A percentile compares a stretch with the other conserved stretches of the same genome.
Evolutionary conservation across 2,888 invertebrate genomes (phyloP).

Genomic region (Fragum fragum): DNA sequence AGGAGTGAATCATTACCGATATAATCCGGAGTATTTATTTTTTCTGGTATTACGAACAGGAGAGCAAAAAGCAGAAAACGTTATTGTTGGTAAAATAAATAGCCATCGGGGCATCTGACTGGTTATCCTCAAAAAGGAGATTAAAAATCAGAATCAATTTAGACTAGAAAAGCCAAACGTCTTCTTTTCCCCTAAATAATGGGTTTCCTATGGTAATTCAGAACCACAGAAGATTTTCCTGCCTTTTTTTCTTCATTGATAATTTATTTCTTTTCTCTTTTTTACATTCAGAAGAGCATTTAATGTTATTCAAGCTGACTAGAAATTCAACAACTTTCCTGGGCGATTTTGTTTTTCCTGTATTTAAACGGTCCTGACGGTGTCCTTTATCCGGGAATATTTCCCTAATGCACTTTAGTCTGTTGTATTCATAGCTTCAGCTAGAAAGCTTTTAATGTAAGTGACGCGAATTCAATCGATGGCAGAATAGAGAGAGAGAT

Average conservation of each 20-base stretch:
- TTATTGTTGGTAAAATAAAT: not conserved
- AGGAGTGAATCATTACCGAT: too few relatives aligned
- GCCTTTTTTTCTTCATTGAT: not conserved
- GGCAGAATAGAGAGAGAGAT: too few relatives aligned
- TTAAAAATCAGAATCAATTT: conserved; percentile 6
- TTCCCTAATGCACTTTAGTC: too few relatives aligned
- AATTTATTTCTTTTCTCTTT: not conserved
- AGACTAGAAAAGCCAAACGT: conserved; percentile 2
- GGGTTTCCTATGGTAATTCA: conserved; percentile 1
- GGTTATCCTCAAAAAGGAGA: not conserved
- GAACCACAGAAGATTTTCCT: not conserved
- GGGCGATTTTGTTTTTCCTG: not conserved
- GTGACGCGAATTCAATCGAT: too few relatives aligned
- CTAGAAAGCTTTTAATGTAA: too few relatives aligned
- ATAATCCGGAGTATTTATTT: too few relatives aligned
- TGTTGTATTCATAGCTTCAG: too few relatives aligned
- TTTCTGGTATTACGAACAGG: too few relatives aligned
- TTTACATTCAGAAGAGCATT: not conserved
- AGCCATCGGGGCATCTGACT: not conserved
- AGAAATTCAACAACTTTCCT: not conserved
- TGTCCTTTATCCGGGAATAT: not conserved
- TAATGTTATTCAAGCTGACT: not conserved
- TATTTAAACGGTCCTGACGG: not conserved
- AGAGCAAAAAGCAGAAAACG: too few relatives aligned
- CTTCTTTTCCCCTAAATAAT: conserved; percentile 6